Percentiles rank a stretch among this genome's conserved stretches.
Evolutionary conservation across 2,888 invertebrate species (phyloP).

Genomic region (Spatulosminthurus flaviceps): DNA sequence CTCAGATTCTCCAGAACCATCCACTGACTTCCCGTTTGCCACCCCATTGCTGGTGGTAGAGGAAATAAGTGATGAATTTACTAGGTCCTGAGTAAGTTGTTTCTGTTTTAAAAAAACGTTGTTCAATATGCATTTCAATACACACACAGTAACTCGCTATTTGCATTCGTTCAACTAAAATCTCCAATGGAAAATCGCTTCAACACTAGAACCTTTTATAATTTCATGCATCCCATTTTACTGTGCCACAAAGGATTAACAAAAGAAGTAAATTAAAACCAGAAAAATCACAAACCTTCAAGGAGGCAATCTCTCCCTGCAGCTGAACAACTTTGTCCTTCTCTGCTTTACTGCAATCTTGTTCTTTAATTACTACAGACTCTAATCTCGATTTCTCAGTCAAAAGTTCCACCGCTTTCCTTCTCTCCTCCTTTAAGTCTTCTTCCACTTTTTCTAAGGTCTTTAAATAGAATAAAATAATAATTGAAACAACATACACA

Average conservation of each 20-base stretch:
- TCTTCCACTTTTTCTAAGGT: slow-evolving; percentile 44
- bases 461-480: no score
- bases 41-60: slow-evolving; percentile 47
- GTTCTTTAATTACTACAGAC: slow-evolving; percentile 47
- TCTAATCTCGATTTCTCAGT: slow-evolving; percentile 51
- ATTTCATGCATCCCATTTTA: no score
- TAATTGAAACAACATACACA: no score
- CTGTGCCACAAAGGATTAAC: no score
- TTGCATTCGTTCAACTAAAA: no score
- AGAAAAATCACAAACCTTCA: no score
- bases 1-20: slow-evolving; percentile 33
- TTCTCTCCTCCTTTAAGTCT: slow-evolving; percentile 45
- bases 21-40: slow-evolving; percentile 49
- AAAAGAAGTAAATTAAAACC: no score
- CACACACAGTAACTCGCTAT: no score
- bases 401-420: slow-evolving; percentile 42
- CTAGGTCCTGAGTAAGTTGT: slow-evolving; percentile 16
- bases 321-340: slow-evolving; percentile 45
- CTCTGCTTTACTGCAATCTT: slow-evolving; percentile 40
- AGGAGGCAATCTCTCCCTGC: slow-evolving; percentile 43
- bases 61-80: slow-evolving; percentile 34
- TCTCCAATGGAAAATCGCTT: no score
- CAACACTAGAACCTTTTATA: no score
- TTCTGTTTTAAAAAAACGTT: slow-evolving; percentile 26
- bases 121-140: no score